Evolutionary conservation across 2,888 invertebrate species (phyloP).

Genomic region (Scaptodrosophila latifasciaeformis): DNA sequence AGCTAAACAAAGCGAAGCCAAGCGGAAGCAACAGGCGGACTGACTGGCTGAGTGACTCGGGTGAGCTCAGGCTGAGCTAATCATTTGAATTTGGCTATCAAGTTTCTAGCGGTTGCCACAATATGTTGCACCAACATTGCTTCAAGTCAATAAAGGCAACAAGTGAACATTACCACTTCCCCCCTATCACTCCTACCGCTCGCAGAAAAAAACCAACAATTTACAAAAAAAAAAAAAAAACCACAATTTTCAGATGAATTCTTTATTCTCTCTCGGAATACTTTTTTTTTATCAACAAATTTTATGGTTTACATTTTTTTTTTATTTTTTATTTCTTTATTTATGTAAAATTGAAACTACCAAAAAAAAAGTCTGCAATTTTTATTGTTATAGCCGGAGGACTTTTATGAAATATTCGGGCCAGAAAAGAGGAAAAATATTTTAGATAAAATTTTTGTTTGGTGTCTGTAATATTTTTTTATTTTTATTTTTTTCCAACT

Average conservation of each 20-base stretch:
- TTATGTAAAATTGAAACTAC: constrained; percentile 27
- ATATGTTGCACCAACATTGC: constrained; percentile 48
- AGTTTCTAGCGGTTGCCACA: constrained; percentile 11
- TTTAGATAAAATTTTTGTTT: too few relatives aligned
- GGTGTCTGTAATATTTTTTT: too few relatives aligned
- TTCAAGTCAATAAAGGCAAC: too few relatives aligned
- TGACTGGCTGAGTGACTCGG: constrained; percentile 18
- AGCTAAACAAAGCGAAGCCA: neutral
- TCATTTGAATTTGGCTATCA: constrained; percentile 8
- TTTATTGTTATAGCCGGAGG: constrained; percentile 44
- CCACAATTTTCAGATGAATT: too few relatives aligned
- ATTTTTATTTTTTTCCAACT: too few relatives aligned
- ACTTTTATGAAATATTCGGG: constrained; percentile 37
- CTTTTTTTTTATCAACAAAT: constrained; percentile 15
- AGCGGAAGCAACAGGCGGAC: constrained; percentile 41
- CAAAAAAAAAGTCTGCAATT: constrained; percentile 7
- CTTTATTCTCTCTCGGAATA: neutral
- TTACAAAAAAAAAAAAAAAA: constrained; percentile 13
- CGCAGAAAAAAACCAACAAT: constrained; percentile 21
- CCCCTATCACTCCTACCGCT: too few relatives aligned
- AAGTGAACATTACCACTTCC: constrained; percentile 5
- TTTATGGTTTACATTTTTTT: constrained; percentile 20
- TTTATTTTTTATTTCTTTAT: constrained; percentile 10
- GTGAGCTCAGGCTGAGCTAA: constrained; percentile 22
- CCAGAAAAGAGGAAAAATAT: too few relatives aligned